These are phyloP conservation scores for Agrochola lychnidis DNA, from an alignment of 2,888 invertebrate genomes.

Conservation along the genomic window DNA sequence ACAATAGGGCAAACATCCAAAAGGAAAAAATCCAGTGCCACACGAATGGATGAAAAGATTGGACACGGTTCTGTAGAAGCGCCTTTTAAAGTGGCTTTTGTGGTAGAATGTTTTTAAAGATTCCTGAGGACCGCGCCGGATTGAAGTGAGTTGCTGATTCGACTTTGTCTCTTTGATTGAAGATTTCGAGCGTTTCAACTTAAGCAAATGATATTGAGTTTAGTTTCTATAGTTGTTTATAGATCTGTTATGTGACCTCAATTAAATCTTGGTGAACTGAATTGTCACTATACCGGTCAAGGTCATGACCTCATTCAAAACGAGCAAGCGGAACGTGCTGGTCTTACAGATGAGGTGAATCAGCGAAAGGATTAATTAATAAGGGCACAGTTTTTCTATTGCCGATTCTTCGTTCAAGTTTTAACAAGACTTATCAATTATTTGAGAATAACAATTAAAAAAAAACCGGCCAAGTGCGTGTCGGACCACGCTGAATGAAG, in stretches of 20 bases:
- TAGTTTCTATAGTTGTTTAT: constrained; percentile 4
- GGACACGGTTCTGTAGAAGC: constrained; percentile 63
- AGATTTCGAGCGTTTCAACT: constrained; percentile 41
- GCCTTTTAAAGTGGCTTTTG: constrained; percentile 62
- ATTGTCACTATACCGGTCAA: constrained; percentile 23
- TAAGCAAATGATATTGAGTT: constrained; percentile 24
- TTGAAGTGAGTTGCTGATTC: constrained; percentile 59
- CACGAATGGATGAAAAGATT: constrained; percentile 59
- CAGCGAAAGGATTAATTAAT: constrained; percentile 22
- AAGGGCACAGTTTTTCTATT: not conserved
- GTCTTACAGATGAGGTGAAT: constrained; percentile 27
- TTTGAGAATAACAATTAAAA: not conserved
- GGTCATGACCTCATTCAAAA: constrained; percentile 28
- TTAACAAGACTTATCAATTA: not conserved
- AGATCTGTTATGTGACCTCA: constrained; percentile 2
- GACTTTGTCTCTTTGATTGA: no score
- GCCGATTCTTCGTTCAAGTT: not conserved
- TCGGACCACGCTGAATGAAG: no score
- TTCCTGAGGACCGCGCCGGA: constrained; percentile 49
- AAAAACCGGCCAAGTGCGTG: no score
- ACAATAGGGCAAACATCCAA: constrained; percentile 76
- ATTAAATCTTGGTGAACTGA: not conserved
- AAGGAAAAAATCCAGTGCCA: constrained; percentile 66
- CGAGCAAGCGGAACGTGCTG: constrained; percentile 25
- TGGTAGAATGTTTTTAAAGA: constrained; percentile 60